Evolutionary conservation across 1,140 invertebrate genomes (phyloP).

Genomic region (Anastrepha obliqua): DNA sequence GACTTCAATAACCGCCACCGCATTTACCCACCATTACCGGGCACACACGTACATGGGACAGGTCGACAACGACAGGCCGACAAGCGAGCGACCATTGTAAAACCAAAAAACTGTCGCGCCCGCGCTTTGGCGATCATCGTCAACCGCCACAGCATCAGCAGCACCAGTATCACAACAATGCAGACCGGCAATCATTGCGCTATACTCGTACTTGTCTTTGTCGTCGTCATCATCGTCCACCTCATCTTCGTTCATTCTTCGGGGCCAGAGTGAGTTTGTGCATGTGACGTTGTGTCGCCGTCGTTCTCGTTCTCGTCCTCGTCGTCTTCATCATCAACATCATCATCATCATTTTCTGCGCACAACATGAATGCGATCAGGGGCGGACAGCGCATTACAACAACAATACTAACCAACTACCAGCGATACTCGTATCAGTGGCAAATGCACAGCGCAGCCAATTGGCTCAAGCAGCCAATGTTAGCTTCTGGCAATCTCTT

Average conservation of each 20-base stretch:
- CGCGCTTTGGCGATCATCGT: slow-evolving; percentile 44
- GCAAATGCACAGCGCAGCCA: background rate
- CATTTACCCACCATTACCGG: slow-evolving; percentile 46
- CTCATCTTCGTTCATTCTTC: background rate
- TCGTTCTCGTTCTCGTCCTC: background rate
- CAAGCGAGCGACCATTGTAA: background rate
- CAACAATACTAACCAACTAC: slow-evolving; percentile 26
- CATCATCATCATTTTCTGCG: background rate
- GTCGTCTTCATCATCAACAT: slow-evolving; percentile 19
- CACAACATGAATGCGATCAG: slow-evolving; percentile 52
- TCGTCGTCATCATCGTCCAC: background rate
- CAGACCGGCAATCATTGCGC: background rate
- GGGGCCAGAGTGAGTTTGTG: background rate
- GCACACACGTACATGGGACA: background rate
- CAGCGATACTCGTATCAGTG: slow-evolving; percentile 12
- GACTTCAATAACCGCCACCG: slow-evolving; percentile 58
- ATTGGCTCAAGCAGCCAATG: slow-evolving; percentile 53
- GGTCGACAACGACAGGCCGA: background rate
- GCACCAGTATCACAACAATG: background rate
- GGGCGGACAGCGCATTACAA: slow-evolving; percentile 42
- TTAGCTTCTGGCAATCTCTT: slow-evolving; percentile 22
- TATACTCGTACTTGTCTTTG: background rate
- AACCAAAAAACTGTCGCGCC: slow-evolving; percentile 5
- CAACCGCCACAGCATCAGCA: background rate
- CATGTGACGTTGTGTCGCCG: background rate